phyloP scores from a whole-genome alignment of 2,113 vertebrate species.

The Stegastes partitus region DNA sequence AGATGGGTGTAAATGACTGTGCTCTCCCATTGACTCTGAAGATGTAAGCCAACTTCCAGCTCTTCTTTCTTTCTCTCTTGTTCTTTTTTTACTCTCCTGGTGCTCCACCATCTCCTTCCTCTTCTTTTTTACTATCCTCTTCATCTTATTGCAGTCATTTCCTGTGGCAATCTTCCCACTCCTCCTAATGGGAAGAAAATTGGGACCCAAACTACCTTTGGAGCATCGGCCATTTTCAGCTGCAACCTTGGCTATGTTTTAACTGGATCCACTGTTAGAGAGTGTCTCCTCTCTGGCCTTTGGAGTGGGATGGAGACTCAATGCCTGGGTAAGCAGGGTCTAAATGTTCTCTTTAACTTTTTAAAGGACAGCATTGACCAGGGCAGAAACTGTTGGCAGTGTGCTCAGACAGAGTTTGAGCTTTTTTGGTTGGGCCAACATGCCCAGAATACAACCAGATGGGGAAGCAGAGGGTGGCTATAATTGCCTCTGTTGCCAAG shows the following conservation, averaged over 20 bases:
- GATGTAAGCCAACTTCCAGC: slow-evolving; percentile 65
- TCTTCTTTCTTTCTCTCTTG: slow-evolving; percentile 50
- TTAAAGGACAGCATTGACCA: slow-evolving; percentile 26
- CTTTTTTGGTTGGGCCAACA: slow-evolving; percentile 5
- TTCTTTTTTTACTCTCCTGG: slow-evolving; percentile 14
- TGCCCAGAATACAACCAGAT: slow-evolving; percentile 50
- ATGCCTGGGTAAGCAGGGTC: slow-evolving; percentile 90
- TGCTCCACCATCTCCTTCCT: slow-evolving; percentile 14
- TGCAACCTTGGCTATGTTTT: slow-evolving; percentile 93
- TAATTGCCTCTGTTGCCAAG: slow-evolving; percentile 50
- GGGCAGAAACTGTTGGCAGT: slow-evolving; percentile 18
- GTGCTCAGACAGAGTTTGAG: slow-evolving; percentile 17
- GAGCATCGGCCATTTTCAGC: slow-evolving; percentile 96
- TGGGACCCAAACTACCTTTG: slow-evolving; percentile 94
- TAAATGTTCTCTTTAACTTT: slow-evolving; percentile 48
- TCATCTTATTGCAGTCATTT: slow-evolving; percentile 90
- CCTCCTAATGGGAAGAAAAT: slow-evolving; percentile 98
- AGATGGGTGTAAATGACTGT: slow-evolving; percentile 73
- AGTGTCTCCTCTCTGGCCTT: slow-evolving; percentile 95
- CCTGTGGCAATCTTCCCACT: slow-evolving; percentile 92
- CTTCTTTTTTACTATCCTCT: slow-evolving; percentile 14
- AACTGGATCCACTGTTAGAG: slow-evolving; percentile 92
- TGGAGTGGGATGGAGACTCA: slow-evolving; percentile 94
- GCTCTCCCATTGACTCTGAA: slow-evolving; percentile 72
- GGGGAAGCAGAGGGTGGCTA: slow-evolving; percentile 36